phyloP scores from a whole-genome alignment of 2,888 invertebrate species.

The Nomada flava region DNA sequence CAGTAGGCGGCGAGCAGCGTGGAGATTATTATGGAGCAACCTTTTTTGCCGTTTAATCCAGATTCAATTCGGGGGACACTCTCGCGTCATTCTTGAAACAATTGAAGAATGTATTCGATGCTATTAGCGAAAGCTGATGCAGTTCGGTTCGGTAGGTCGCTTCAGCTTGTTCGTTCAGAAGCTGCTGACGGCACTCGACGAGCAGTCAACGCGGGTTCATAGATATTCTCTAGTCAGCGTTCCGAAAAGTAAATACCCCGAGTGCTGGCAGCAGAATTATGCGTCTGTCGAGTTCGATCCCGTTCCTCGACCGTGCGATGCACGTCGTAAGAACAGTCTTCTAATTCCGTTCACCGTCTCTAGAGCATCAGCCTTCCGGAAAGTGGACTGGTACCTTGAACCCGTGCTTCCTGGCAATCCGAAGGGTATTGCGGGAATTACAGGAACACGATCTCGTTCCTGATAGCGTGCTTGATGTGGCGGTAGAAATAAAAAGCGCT shows the following conservation, averaged over 20 bases:
- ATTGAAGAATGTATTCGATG: too few relatives aligned
- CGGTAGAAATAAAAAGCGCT: conserved; percentile 70
- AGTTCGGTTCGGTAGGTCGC: too few relatives aligned
- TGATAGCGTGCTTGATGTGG: conserved; percentile 74
- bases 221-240: conserved; percentile 73
- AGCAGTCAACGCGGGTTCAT: conserved; percentile 60
- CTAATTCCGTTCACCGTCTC: not conserved
- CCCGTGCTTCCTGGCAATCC: not conserved
- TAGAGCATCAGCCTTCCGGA: not conserved
- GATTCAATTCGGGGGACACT: not conserved
- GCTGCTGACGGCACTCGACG: conserved; percentile 34
- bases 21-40: not conserved
- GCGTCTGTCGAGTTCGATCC: not conserved
- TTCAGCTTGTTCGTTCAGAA: conserved; percentile 4
- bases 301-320: not conserved
- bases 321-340: too few relatives aligned
- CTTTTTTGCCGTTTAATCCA: too few relatives aligned
- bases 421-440: conserved; percentile 39
- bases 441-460: conserved; percentile 73
- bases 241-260: conserved; percentile 75
- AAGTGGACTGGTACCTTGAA: not conserved
- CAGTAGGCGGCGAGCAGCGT: conserved; percentile 24
- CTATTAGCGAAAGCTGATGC: too few relatives aligned
- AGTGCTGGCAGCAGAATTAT: conserved; percentile 52
- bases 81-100: not conserved